Base-by-base conservation (phyloP, 1,140 invertebrate genomes). In the Dolichoris vasculosae region DNA sequence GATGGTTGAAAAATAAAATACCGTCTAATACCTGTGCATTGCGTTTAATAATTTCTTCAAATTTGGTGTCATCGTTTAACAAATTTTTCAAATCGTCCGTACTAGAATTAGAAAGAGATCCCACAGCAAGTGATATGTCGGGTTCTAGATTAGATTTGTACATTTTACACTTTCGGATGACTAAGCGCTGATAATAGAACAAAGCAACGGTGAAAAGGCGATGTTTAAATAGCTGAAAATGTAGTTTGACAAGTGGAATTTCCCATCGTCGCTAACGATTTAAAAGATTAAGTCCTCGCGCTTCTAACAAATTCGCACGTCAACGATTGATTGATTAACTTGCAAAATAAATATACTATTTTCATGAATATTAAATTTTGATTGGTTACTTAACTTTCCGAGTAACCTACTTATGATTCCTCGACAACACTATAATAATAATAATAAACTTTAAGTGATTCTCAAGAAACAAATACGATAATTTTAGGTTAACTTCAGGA, bases 81-180 rank as follows among this genome's bases (percentile, higher is more conserved):
- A 98, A 94, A 91, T 96, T 95, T 91, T 97, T 97, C 1, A 98
- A 91, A 92, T 98, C 97, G 48, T 97, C 96, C 78, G 95, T 95
- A 82, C 91, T 94, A 71, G 96, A 90, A 85, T 95, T 94, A 26
- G 94, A 90, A 32, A 97, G 89, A 23, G 95, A 89, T 35, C 92
- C 92, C 69, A 95, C 87, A 46, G 95, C 94, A 64, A 91, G 90
- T 26, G 91, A 87, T 84, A 93, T 91, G 83, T 94, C 93, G 30
- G 91, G 92, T 85, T 93, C 91, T 63, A 76, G 38, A 83, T 77
- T 90, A n/a, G 88, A 76, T 82, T 92, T 89, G 46, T 85, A 92
- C 91, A 92, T 91, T 86, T 86, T 87, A 83, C 59, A 11, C 7
- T 15, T 40, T 26, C 15, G 1, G 23, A 64, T 67, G 2, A 30